phyloP scores from a whole-genome alignment of 1,140 invertebrate genomes.

The Drosophila pandora region DNA sequence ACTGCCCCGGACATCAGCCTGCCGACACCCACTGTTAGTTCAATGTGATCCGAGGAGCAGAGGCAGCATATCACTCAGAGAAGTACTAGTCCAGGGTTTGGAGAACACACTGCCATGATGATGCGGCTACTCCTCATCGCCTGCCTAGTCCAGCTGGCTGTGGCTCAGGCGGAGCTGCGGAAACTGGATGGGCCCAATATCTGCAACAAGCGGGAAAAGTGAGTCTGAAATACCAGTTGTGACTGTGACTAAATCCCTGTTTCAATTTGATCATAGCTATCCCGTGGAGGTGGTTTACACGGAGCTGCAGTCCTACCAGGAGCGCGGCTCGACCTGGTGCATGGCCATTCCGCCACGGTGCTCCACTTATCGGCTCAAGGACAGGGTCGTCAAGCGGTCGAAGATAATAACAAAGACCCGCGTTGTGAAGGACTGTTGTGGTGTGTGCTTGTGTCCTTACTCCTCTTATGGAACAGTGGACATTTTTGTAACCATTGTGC shows the following conservation, averaged over 20 bases:
- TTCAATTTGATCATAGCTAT: conserved; percentile 43
- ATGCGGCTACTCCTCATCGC: conserved; percentile 26
- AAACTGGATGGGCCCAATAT: conserved; percentile 72
- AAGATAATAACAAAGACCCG: conserved; percentile 89
- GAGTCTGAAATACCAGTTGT: conserved; percentile 2
- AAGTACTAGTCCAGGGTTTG: conserved; percentile 2
- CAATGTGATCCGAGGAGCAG: conserved; percentile 37
- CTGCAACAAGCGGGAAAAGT: conserved; percentile 75
- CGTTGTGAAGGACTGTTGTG: conserved; percentile 93
- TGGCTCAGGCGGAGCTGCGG: conserved; percentile 47
- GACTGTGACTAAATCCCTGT: not conserved
- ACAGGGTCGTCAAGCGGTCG: conserved; percentile 89
- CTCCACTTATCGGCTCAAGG: conserved; percentile 92
- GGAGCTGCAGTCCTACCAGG: conserved; percentile 91
- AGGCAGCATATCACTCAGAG: conserved; percentile 11
- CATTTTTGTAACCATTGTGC: too few species aligned
- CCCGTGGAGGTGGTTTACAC: conserved; percentile 85
- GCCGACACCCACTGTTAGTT: conserved; percentile 17
- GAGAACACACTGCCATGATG: conserved; percentile 37
- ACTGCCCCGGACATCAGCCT: conserved; percentile 1
- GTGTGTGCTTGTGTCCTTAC: conserved; percentile 68
- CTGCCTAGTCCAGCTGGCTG: conserved; percentile 30
- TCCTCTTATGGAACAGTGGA: not conserved
- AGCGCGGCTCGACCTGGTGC: conserved; percentile 92
- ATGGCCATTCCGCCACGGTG: conserved; percentile 92